Evolutionary conservation across 2,888 invertebrate species (phyloP), one percentile per base, ranked within the genome.

Genomic region (Panzeria rudis): DNA sequence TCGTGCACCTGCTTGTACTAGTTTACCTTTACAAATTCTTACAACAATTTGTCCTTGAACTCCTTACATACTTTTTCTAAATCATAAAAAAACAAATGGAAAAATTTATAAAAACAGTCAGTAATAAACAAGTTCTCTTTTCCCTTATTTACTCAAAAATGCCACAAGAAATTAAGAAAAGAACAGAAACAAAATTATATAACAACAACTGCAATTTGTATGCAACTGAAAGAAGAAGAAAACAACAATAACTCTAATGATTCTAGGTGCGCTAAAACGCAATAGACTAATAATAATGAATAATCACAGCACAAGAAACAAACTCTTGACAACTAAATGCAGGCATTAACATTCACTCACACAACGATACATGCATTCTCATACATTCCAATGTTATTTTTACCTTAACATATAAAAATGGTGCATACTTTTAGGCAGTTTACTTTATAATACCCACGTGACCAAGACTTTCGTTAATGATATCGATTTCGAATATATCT

Each of bases 11-110:
- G n/a, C n/a, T n/a, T n/a, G n/a, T n/a, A n/a, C n/a, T n/a, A n/a
- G n/a, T n/a, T n/a, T n/a, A n/a, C n/a, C n/a, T n/a, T n/a, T 50
- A 50, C 15, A 56, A 23, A 29, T 54, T 6, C 1, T 56, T 56
- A 71, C 20, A 52, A 47, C 13, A 50, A 17, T 47, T 62, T 80
- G 64, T 38, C 79, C 79, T 72, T 80, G 79, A 72, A 80, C 54
- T 78, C 44, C 62, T 54, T 79, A 6, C 41, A 20, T 41, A 38
- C 23, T 17, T 41, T 20, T 68, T 64, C 8, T 38, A 15, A 50
- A 41, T 17, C 50, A 47, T 0, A n/a, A 62, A 52, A 32, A 44
- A 44, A 15, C 3, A 38, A 52, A 44, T 17, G n/a, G 13, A 56
- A 41, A 29, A 32, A 41, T 38, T 3, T 11, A 23, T 23, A 41